Base-by-base conservation (phyloP, 2,113 vertebrate species). In the Callorhinus ursinus region DNA sequence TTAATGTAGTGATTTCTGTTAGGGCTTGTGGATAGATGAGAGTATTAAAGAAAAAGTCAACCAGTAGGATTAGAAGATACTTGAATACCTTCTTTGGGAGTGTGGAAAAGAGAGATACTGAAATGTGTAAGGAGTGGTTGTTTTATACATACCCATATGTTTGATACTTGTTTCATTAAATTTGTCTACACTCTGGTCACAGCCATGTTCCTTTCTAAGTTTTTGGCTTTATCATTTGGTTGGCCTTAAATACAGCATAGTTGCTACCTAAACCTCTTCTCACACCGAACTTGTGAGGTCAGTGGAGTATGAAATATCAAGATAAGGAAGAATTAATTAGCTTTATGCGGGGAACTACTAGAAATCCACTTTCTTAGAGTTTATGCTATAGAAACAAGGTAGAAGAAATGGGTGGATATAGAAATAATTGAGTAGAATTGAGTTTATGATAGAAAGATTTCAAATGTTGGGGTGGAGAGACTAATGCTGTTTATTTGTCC, bases 221-320 rank as follows among this genome's bases (percentile, higher is more conserved):
- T 97, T 93, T 88, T 0, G 16, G 61, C 74, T 71, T 8, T 90
- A 61, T 89, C 26, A 57, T 65, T 87, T 87, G 69, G 67, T 95
- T 97, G 53, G 31, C 71, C 31, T 96, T 95, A 97, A 95, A 77
- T 79, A 76, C 26, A 86, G 55, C 36, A 31, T 57, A 49, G 49
- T 33, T 55, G n/a, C 85, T 93, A 61, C 13, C 84, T 93, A 61
- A 97, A 8, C 95, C 59, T 55, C 61, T n/a, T 91, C 36, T 94
- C 74, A 26, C n/a, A 84, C 33, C 49, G 74, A 79, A 67, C 33
- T 65, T 59, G 24, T 49, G n/a, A 76, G 39, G 16, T 63, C 67
- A 90, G 74, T 8, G 49, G 46, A n/a, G 9, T 69, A 14, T 55
- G 46, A 72, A 18, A 36, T 53, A 69, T 4, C 42, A 65, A 14